Conservation (phyloP, 2,113 vertebrate species). For the Oceanites oceanicus region DNA sequence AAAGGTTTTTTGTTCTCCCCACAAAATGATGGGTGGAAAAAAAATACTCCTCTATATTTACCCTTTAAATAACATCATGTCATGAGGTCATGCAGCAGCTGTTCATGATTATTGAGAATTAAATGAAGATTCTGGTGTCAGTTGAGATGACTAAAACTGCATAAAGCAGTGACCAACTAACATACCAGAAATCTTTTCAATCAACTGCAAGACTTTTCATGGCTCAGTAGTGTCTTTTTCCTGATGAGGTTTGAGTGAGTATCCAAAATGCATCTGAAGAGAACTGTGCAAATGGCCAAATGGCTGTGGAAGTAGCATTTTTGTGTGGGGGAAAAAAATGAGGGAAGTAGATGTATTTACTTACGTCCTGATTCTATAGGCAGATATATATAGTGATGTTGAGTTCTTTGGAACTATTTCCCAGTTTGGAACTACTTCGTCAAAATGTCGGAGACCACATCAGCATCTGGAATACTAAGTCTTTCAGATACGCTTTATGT, state of each 20-base stretch:
- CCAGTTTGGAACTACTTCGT: not conserved
- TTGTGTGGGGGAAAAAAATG: accelerated
- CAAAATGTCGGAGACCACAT: not conserved
- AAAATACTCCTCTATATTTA: accelerated
- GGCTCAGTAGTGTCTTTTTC: not conserved
- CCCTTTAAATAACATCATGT: not conserved
- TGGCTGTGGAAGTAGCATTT: not conserved
- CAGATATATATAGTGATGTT: not conserved
- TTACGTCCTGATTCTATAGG: not conserved
- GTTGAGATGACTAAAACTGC: not conserved
- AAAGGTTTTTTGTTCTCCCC: not conserved
- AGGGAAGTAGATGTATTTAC: not conserved
- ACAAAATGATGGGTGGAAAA: not conserved
- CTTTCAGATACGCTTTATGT: not conserved
- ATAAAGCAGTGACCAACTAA: not conserved
- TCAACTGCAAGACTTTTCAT: not conserved
- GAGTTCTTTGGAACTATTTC: not conserved
- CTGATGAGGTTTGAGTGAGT: not conserved
- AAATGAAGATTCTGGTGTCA: not conserved
- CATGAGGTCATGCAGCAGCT: not conserved
- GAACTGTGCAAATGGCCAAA: not conserved
- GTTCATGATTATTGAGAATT: not conserved
- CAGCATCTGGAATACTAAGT: not conserved
- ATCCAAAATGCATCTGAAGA: not conserved
- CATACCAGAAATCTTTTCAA: not conserved